Conservation (phyloP, 2,888 invertebrate genomes). For the Leptopilina myrica region DNA sequence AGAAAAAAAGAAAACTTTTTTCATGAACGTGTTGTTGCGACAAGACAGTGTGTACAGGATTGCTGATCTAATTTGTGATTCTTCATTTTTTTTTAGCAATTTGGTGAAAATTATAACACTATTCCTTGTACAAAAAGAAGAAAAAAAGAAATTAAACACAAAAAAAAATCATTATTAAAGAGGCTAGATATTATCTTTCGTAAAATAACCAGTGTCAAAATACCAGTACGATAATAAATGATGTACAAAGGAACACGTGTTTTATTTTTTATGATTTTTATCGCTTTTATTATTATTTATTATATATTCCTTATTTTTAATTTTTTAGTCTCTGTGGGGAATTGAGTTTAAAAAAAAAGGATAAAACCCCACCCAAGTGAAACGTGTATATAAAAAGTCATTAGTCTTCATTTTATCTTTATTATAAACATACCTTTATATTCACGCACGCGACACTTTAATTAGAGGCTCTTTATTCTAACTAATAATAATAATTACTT, state of each 20-base stretch:
- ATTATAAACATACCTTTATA: neutral
- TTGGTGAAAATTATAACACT: conserved; percentile 60
- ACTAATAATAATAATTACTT: neutral
- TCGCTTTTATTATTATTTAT: neutral
- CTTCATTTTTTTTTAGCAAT: conserved; percentile 51
- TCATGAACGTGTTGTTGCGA: conserved; percentile 1
- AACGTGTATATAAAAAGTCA: neutral
- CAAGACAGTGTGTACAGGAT: conserved; percentile 61
- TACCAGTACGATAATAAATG: conserved; percentile 74
- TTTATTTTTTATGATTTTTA: conserved; percentile 51
- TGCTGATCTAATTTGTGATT: conserved; percentile 66
- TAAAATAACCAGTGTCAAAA: conserved; percentile 76
- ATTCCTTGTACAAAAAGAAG: conserved; percentile 60
- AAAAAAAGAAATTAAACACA: conserved; percentile 5
- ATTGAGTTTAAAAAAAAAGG: neutral
- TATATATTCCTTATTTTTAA: neutral
- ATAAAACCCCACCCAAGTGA: too few relatives aligned
- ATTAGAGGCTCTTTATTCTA: neutral
- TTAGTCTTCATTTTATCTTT: conserved; percentile 14
- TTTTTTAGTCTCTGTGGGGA: neutral
- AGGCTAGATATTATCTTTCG: conserved; percentile 76
- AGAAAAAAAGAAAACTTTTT: conserved; percentile 1
- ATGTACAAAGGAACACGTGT: conserved; percentile 70
- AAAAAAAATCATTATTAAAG: conserved; percentile 62
- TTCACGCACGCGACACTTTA: conserved; percentile 11